phyloP scores from a whole-genome alignment of 2,888 invertebrate species.

The Dorcus parallelipipedus region DNA sequence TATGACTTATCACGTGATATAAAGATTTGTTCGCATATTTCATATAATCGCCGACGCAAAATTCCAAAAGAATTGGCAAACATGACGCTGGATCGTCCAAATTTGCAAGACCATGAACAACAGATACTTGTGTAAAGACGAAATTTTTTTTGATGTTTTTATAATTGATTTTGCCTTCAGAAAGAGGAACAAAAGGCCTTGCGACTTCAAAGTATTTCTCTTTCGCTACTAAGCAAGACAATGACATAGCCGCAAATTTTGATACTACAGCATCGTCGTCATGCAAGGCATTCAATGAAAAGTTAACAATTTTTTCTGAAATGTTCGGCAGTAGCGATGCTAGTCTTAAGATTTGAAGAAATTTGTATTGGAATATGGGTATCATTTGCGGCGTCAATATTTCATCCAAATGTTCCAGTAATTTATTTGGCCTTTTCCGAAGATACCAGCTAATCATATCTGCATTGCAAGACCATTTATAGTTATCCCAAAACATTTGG shows the following conservation, averaged over 20 bases:
- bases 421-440: background rate
- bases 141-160: background rate
- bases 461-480: background rate
- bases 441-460: background rate
- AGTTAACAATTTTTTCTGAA: background rate
- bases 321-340: background rate
- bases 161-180: background rate
- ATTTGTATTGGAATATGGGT: background rate
- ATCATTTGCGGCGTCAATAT: background rate
- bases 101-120: background rate
- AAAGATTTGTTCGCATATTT: background rate
- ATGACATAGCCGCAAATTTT: background rate
- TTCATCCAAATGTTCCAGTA: background rate
- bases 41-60: background rate
- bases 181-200: background rate
- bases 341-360: no score
- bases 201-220: background rate
- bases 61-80: background rate
- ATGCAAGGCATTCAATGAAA: background rate
- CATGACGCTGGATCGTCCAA: background rate
- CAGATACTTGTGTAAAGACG: background rate
- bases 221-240: background rate
- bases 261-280: background rate
- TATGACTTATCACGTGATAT: background rate
- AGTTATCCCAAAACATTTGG: background rate